Base-by-base conservation (phyloP, 1,140 invertebrate species). In the Drosophila erecta region DNA sequence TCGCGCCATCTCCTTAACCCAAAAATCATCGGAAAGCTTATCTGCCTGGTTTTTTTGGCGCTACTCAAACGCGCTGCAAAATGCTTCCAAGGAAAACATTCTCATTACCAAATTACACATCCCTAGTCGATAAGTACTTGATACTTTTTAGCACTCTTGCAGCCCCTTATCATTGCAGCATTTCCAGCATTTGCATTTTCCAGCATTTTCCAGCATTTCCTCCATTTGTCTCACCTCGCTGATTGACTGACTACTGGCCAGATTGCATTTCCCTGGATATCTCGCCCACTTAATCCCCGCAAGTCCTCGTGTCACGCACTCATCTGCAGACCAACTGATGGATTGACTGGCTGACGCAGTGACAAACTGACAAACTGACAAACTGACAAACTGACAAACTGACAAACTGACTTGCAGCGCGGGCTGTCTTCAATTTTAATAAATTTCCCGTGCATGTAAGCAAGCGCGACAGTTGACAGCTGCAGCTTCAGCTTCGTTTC, bases 401-500 rank as follows among this genome's bases (percentile, higher is more conserved):
- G 64, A 61, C 66, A 67, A 57, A 38, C 33, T 51, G 67, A 58
- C 41, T 37, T 51, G 51, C 43, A 70, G 15, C 65, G 72, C 69
- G 62, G 79, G 83, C 64, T 87, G 83, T 87, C 61, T 87, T 86
- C 83, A 69, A 72, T 81, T 87, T 87, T 83, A 86, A 86, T 86
- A 87, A 87, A 83, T 86, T 81, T 81, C 50, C 75, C 79, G 10
- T 67, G 55, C 79, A 87, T 86, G 79, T 74, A 77, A 78, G 81
- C 79, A 72, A 78, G 83, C 64, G 83, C 83, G 79, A 87, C 83
- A 86, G 78, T 81, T 86, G 81, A 83, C 81, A 87, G 80, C 58
- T 60, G 54, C 58, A 65, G 43, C 57, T 17, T 17, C 17, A 17
- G 17, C 17, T 57, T 65, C 60, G 30, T 37, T 37, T 60, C 40